These are phyloP conservation scores for Strigamia crassipes DNA, from an alignment of 2,888 invertebrate species.

Conservation along the genomic window DNA sequence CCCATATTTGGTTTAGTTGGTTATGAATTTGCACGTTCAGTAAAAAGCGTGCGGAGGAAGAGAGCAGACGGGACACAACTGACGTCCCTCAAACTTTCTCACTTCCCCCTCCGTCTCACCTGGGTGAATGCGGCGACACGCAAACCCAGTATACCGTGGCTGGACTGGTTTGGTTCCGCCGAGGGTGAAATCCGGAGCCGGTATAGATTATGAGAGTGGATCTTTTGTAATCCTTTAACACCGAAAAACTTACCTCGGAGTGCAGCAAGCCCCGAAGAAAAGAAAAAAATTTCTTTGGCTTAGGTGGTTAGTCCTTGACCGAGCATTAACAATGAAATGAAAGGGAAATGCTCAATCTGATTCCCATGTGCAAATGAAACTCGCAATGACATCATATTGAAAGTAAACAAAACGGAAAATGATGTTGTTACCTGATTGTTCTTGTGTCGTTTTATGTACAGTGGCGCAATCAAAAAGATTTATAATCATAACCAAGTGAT, in stretches of 20 bases:
- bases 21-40: not conserved
- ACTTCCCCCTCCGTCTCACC: conserved; percentile 11
- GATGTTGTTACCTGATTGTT: not conserved
- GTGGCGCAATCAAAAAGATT: not conserved
- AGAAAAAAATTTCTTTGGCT: not conserved
- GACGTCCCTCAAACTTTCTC: not conserved
- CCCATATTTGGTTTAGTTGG: not conserved
- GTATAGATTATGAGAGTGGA: conserved; percentile 16
- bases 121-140: conserved; percentile 16
- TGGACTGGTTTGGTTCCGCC: conserved; percentile 16
- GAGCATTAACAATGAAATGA: not conserved
- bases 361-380: conserved; percentile 21
- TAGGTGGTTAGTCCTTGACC: not conserved
- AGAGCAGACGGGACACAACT: not conserved
- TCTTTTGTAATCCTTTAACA: conserved; percentile 13
- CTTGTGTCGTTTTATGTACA: not conserved
- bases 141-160: not conserved
- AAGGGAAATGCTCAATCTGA: conserved; percentile 2
- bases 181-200: conserved; percentile 21
- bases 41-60: not conserved
- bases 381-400: not conserved
- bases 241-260: not conserved
- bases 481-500: not conserved
- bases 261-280: not conserved
- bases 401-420: not conserved